Base-by-base conservation (phyloP, 2,797 vertebrate genomes). In the Sebastes diaconus region DNA sequence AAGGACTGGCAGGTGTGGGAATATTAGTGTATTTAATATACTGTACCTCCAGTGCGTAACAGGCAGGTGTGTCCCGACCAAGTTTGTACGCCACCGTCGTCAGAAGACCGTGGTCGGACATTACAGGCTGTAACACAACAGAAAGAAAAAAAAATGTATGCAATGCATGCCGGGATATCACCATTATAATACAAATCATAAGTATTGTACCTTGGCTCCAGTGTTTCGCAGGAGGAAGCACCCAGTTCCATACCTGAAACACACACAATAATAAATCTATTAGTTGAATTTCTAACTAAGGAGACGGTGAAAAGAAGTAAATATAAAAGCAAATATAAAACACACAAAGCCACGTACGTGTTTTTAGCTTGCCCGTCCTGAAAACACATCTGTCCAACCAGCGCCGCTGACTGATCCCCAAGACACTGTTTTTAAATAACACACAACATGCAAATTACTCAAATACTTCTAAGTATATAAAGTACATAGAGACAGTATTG, bases 321-420 rank as follows among this genome's bases (percentile, higher is more conserved):
- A 24, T 24, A 24, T 24, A 46, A 1, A 46, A 46, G 14, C 1
- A 50, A 50, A 50, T 16, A 2, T 9, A 16, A 16, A 42, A 42
- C 13, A 50, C 46, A 57, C 16, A 80, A 16, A 58, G 42, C 3
- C 18, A 13, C 97, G 92, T 90, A 99, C 98, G 98, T 99, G 91
- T 99, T 99, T 95, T 99, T 99, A 25, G 98, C 98, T 75, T 98
- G 97, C 8, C 99, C 99, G 22, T 98, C 97, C 90, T 96, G 94
- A 79, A 99, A 99, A 87, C 98, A 99, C 98, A 99, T 99, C 93
- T 99, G 99, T 85, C 99, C 99, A 60, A 99, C 98, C 9, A 99
- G 95, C 3, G 99, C 99, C 76, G 99, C 98, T n/a, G 97, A 98
- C 79, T 99, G 98, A 92, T 99, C 99, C 66, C 99, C 99, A 24